phyloP scores from a whole-genome alignment of 2,797 vertebrate species.

The Brotula barbata region DNA sequence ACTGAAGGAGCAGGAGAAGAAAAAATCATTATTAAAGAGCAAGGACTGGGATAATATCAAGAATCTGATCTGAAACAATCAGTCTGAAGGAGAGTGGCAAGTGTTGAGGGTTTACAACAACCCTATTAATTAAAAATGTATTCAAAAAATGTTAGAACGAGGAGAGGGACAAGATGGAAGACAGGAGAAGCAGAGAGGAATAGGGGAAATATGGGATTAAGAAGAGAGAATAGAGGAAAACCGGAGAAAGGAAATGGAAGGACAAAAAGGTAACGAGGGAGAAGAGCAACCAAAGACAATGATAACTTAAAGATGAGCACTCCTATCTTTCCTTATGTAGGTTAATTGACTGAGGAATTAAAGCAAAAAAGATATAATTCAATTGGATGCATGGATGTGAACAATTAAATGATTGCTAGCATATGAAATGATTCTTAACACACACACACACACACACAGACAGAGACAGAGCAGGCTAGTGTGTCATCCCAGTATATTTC shows the following conservation, averaged over 20 bases:
- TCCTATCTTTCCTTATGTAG: constrained; percentile 71
- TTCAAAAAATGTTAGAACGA: background rate
- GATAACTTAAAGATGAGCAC: constrained; percentile 65
- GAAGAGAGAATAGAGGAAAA: constrained; percentile 9
- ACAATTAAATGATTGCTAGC: constrained; percentile 63
- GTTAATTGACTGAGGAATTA: constrained; percentile 78
- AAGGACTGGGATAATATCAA: no score
- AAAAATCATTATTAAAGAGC: background rate
- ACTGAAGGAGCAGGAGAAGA: background rate
- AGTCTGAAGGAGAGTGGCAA: background rate
- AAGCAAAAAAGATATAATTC: constrained; percentile 66
- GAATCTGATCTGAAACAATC: no score
- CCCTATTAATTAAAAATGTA: no score
- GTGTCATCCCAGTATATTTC: constrained; percentile 74
- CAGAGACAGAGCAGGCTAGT: constrained; percentile 34
- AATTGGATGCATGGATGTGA: constrained; percentile 65
- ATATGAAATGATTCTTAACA: constrained; percentile 70
- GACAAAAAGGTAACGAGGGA: constrained; percentile 56
- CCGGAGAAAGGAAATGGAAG: background rate
- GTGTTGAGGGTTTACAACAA: no score
- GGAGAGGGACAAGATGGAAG: constrained; percentile 15
- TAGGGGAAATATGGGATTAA: background rate
- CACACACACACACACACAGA: constrained; percentile 38
- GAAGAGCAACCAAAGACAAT: constrained; percentile 64
- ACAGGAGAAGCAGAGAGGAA: background rate